Evolutionary conservation across 2,888 invertebrate genomes (phyloP), one percentile per base, ranked within the genome.

Genomic region (Pseudeuparius sepicola): DNA sequence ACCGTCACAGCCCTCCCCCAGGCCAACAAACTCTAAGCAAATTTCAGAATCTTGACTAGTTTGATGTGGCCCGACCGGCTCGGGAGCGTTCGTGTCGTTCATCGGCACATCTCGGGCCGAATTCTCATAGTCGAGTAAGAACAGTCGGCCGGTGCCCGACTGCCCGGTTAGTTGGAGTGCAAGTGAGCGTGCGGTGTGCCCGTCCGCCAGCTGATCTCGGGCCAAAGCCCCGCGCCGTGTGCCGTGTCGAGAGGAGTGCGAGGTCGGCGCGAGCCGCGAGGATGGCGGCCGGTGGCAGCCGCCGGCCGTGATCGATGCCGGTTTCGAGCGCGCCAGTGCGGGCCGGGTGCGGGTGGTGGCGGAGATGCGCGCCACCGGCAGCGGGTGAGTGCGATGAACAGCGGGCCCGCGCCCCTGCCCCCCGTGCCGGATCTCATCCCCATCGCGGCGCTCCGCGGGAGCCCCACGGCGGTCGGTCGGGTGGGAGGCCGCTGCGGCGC

Each of bases 401-500:
- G 52, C 52, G 59, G 54, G 47, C 53, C 56, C 53, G 56, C 56
- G 40, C 57, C 57, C 53, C 56, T 61, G 49, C 63, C 61, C 55
- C 59, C 64, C 59, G 55, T 63, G 49, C 61, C 62, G 52, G 63
- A 59, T 50, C 52, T 63, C 36, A 64, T 64, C 43, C 63, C 64
- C 36, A 62, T 63, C 43, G 53, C 60, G 50, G 58, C 52, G 41
- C 53, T 61, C 45, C 53, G 55, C 59, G 59, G 59, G 61, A 59
- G 54, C 59, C 45, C 55, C 57, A 46, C 59, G 60, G 57, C 48
- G 47, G 41, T 55, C 54, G 52, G 53, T 54, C 54, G 51, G 50
- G 54, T 53, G 50, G 52, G 54, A 51, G 52, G 53, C 49, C 53
- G 50, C 47, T 50, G 47, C 41, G 43, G 43, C 36, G 37, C 44